Percentiles rank a stretch among this genome's conserved stretches.
Conservation (phyloP, 2,888 invertebrate species). For the Allygus modestus region DNA sequence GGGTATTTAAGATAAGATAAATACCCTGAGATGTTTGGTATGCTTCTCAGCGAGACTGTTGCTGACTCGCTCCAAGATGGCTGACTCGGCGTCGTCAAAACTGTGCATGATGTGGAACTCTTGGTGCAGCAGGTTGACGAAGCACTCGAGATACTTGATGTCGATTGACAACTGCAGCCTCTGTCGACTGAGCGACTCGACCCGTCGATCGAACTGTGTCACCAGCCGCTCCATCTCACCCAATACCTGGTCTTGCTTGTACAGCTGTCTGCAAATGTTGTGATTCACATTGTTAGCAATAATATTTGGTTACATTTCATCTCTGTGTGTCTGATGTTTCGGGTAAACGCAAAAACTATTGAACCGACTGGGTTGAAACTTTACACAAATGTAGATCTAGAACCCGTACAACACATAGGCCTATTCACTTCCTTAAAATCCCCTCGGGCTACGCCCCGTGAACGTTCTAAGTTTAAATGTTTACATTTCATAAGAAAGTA, state of each 20-base stretch:
- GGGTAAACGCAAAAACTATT: no score
- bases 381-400: no score
- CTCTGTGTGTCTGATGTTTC: no score
- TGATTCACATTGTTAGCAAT: no score
- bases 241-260: slow-evolving; percentile 59
- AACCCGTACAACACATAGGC: no score
- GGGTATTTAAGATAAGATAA: no score
- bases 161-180: slow-evolving; percentile 52
- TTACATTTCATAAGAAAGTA: not conserved
- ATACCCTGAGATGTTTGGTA: slow-evolving; percentile 61
- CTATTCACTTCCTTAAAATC: no score
- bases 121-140: slow-evolving; percentile 55
- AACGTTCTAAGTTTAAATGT: no score
- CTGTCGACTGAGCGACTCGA: slow-evolving; percentile 56
- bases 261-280: slow-evolving; percentile 54
- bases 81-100: slow-evolving; percentile 54
- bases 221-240: slow-evolving; percentile 46
- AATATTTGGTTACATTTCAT: no score
- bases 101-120: slow-evolving; percentile 59
- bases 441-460: no score
- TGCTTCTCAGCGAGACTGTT: slow-evolving; percentile 50
- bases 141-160: slow-evolving; percentile 61
- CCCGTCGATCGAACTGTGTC: slow-evolving; percentile 42
- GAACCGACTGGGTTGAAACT: no score
- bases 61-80: slow-evolving; percentile 56